phyloP scores from a whole-genome alignment of 1,140 invertebrate genomes.

The Dendroctonus valens region DNA sequence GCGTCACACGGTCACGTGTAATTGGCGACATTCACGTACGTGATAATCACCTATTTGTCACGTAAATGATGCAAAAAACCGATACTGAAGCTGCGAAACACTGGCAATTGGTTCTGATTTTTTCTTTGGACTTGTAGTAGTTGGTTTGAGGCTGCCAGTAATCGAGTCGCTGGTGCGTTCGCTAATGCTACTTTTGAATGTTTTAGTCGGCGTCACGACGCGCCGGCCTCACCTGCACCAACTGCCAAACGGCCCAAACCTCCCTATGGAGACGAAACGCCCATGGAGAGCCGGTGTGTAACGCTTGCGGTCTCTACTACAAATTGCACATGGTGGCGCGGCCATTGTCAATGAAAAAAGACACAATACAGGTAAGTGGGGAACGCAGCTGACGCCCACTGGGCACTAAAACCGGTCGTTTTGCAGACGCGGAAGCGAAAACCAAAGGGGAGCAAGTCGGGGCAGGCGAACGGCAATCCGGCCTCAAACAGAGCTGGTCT shows the following conservation, averaged over 20 bases:
- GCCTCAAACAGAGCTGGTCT: conserved; percentile 11
- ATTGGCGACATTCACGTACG: no score
- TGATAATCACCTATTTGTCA: no score
- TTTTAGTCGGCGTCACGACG: conserved; percentile 69
- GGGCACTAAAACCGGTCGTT: neutral
- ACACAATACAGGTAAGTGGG: conserved; percentile 75
- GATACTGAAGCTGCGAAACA: no score
- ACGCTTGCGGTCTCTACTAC: conserved; percentile 91
- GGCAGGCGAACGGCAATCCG: conserved; percentile 31
- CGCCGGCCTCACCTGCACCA: conserved; percentile 83
- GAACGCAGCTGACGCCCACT: neutral
- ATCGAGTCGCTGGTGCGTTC: no score
- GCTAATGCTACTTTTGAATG: neutral
- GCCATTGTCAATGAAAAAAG: conserved; percentile 94
- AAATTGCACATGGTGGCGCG: conserved; percentile 87
- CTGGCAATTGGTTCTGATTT: no score
- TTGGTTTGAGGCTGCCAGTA: no score
- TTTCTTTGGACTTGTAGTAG: no score
- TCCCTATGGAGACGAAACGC: conserved; percentile 89
- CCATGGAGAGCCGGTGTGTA: conserved; percentile 87
- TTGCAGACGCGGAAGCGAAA: conserved; percentile 87
- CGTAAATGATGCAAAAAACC: neutral
- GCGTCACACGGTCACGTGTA: no score
- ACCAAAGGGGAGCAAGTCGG: conserved; percentile 68
- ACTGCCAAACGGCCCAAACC: conserved; percentile 83